phyloP scores from a whole-genome alignment of 2,797 vertebrate species.

The Peromyscus eremicus region DNA sequence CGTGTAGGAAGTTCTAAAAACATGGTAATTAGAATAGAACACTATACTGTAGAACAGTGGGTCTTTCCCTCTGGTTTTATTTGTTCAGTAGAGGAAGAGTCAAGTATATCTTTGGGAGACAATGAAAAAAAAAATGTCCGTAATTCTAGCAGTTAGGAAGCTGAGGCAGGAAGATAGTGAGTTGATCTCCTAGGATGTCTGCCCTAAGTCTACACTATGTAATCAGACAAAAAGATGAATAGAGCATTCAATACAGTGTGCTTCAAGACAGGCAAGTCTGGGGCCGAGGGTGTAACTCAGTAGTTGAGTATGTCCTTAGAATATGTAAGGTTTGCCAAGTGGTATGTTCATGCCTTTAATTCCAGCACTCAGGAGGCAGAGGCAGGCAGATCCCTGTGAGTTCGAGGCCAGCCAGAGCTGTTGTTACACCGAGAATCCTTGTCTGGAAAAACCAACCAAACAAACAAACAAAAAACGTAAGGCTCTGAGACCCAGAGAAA shows the following conservation, averaged over 20 bases:
- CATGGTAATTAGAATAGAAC: background rate
- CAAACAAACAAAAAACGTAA: too few species aligned
- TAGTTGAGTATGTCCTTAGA: background rate
- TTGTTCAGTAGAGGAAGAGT: background rate
- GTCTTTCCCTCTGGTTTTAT: background rate
- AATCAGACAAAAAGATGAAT: background rate
- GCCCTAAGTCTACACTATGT: background rate
- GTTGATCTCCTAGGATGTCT: background rate
- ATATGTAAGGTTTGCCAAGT: background rate
- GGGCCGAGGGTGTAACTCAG: background rate
- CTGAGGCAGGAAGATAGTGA: background rate
- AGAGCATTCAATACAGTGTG: background rate
- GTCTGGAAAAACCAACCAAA: too few species aligned
- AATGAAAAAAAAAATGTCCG: background rate
- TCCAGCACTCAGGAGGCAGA: background rate
- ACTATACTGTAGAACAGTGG: background rate
- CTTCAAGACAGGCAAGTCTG: background rate
- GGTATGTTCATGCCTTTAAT: background rate
- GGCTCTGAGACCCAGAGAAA: too few species aligned
- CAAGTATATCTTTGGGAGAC: background rate
- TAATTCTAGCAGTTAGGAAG: background rate
- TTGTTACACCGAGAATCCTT: too few species aligned
- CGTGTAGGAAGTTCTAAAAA: background rate
- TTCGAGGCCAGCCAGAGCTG: background rate
- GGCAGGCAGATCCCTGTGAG: background rate